Conservation (phyloP, 2,888 invertebrate species). For the Acanthoscelides obtectus region DNA sequence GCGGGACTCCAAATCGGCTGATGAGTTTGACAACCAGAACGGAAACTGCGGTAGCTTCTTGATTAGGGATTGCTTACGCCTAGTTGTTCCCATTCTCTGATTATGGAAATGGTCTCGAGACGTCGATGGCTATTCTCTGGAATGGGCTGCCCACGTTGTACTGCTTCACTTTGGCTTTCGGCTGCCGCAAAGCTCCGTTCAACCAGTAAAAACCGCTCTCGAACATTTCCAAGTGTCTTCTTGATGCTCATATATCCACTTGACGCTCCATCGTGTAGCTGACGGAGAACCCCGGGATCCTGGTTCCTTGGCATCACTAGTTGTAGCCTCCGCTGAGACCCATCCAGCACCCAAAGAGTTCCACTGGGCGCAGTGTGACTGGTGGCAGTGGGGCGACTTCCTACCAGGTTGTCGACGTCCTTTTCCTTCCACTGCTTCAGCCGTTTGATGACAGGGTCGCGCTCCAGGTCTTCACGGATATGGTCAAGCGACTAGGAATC, state of each 20-base stretch:
- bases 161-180: not conserved
- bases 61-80: conserved; percentile 11
- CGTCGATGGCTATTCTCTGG: conserved; percentile 23
- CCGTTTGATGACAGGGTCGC: not conserved
- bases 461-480: not conserved
- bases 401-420: conserved; percentile 2
- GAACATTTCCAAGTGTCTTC: too few relatives aligned
- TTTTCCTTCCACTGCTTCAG: not conserved
- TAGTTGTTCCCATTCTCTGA: conserved; percentile 14
- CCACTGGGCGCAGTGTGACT: conserved; percentile 4
- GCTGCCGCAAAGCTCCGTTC: not conserved
- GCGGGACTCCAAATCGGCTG: too few relatives aligned
- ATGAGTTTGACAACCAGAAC: conserved; percentile 20
- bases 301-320: too few relatives aligned
- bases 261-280: too few relatives aligned
- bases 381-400: not conserved
- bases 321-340: too few relatives aligned
- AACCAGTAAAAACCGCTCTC: too few relatives aligned
- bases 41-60: conserved; percentile 19
- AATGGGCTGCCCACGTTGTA: conserved; percentile 19
- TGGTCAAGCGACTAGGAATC: not conserved
- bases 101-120: conserved; percentile 22
- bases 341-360: conserved; percentile 2
- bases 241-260: too few relatives aligned
- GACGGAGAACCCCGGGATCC: too few relatives aligned